Evolutionary conservation across 2,113 vertebrate genomes (phyloP).

Genomic region (Laterallus jamaicensis): DNA sequence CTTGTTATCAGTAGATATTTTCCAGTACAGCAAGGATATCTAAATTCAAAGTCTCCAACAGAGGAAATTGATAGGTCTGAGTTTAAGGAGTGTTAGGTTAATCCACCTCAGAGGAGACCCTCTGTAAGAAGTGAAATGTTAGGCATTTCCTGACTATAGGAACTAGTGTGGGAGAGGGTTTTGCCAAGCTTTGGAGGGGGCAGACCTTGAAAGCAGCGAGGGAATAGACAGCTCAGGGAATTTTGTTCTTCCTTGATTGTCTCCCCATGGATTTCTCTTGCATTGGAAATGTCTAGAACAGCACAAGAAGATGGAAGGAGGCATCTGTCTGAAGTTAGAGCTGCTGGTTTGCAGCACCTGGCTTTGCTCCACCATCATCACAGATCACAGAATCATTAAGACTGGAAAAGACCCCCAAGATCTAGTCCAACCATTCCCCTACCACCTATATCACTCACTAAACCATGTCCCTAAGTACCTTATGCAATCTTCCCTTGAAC

Average conservation of each 20-base stretch:
- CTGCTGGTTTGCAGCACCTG: not conserved
- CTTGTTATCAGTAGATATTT: conserved; percentile 34
- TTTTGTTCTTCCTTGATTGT: not conserved
- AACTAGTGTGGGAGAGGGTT: not conserved
- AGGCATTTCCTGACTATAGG: not conserved
- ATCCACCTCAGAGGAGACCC: not conserved
- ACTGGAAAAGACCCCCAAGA: no score
- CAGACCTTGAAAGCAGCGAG: not conserved
- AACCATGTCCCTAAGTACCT: no score
- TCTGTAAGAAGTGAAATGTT: not conserved
- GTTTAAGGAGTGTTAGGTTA: conserved; percentile 1
- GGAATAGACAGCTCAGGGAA: not conserved
- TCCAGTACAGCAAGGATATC: conserved; percentile 20
- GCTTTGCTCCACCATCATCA: not conserved
- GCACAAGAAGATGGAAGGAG: not conserved
- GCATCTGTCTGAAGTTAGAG: not conserved
- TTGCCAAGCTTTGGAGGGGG: not conserved
- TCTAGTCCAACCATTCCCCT: no score
- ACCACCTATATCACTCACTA: no score
- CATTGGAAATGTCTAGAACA: not conserved
- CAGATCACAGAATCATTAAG: not conserved
- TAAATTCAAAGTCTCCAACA: conserved; percentile 29
- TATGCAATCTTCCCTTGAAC: no score
- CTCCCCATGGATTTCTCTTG: not conserved
- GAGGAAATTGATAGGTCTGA: conserved; percentile 11